These are phyloP conservation scores for Cisticola juncidis DNA, from an alignment of 2,113 vertebrate genomes.

Conservation along the genomic window DNA sequence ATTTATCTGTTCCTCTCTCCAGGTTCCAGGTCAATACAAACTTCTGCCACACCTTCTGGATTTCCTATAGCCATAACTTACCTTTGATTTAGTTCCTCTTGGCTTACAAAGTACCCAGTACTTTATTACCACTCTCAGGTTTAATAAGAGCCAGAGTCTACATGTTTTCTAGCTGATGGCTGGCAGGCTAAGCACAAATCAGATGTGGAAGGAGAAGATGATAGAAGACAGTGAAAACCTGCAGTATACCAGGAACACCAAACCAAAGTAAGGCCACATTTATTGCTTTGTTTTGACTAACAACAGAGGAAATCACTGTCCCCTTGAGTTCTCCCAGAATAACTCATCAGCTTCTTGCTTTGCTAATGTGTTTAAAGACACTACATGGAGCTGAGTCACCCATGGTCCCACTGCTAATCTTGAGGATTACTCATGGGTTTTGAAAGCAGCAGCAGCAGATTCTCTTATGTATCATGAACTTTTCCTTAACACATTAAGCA, in stretches of 20 bases:
- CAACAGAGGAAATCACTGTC: not conserved
- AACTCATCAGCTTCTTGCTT: not conserved
- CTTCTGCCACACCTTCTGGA: not conserved
- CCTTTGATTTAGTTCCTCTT: not conserved
- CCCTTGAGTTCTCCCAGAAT: not conserved
- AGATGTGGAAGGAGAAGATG: not conserved
- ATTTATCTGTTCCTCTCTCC: not conserved
- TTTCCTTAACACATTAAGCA: not conserved
- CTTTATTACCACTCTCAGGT: not conserved
- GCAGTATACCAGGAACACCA: not conserved
- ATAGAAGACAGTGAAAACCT: not conserved
- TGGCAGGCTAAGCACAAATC: not conserved
- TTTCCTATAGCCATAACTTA: not conserved
- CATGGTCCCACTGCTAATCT: not conserved
- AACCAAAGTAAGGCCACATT: not conserved
- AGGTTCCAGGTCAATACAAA: not conserved
- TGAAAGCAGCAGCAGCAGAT: not conserved
- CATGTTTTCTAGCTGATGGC: fast-evolving
- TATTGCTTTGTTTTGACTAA: not conserved
- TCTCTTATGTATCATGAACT: not conserved
- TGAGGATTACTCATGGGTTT: not conserved
- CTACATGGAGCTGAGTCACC: not conserved
- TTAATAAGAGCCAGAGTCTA: not conserved
- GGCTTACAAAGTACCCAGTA: not conserved
- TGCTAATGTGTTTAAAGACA: not conserved